Evolutionary conservation across 2,888 invertebrate genomes (phyloP).

Genomic region (Drosophila ezoana): DNA sequence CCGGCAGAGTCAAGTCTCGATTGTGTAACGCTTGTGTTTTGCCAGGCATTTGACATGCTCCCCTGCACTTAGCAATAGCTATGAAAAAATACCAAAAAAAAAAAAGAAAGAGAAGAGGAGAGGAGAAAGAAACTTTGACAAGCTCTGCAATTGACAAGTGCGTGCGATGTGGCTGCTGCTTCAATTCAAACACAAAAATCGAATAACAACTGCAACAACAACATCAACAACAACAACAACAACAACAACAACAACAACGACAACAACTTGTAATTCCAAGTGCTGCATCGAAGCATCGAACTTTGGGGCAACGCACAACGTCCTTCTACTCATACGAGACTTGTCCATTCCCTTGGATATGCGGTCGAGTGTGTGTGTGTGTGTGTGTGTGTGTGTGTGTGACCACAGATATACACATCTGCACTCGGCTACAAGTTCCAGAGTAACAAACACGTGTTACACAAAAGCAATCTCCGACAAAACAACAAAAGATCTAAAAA

Average conservation of each 20-base stretch:
- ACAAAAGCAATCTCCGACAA: background rate
- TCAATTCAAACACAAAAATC: conserved; percentile 11
- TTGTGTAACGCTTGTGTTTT: conserved; percentile 17
- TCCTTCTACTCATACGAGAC: conserved; percentile 21
- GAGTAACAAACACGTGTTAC: background rate
- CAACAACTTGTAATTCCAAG: conserved; percentile 48
- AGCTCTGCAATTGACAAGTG: conserved; percentile 57
- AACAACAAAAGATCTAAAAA: background rate
- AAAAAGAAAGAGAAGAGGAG: background rate
- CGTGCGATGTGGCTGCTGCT: conserved; percentile 22
- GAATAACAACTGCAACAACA: background rate
- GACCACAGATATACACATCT: background rate
- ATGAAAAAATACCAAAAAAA: conserved; percentile 7
- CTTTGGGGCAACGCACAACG: conserved; percentile 36
- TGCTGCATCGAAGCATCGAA: conserved; percentile 58
- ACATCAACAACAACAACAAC: conserved; percentile 3
- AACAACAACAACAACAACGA: conserved; percentile 28
- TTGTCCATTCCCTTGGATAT: conserved; percentile 14
- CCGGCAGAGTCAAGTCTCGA: conserved; percentile 10
- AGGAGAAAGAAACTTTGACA: conserved; percentile 34
- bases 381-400: background rate
- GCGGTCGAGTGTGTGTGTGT: background rate
- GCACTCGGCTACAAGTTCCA: background rate
- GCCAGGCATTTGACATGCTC: conserved; percentile 41
- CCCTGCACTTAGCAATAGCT: conserved; percentile 34